Conservation (phyloP, 2,113 vertebrate species). For the Myocastor coypus region DNA sequence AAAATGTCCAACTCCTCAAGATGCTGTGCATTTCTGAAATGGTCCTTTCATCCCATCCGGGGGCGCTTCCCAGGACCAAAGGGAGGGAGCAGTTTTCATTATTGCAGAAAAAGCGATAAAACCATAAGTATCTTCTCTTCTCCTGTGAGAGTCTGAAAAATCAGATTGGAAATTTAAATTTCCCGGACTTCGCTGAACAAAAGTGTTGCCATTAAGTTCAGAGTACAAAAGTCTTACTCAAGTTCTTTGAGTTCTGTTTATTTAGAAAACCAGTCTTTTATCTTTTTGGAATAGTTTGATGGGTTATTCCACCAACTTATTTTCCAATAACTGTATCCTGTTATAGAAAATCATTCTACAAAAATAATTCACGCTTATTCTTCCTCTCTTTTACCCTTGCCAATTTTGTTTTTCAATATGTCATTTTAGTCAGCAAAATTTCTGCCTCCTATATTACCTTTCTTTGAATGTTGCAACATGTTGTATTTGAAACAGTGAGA, state of each 20-base stretch:
- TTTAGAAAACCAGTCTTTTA: conserved; percentile 24
- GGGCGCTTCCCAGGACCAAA: conserved; percentile 89
- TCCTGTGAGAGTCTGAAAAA: conserved; percentile 89
- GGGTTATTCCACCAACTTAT: conserved; percentile 30
- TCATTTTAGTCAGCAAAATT: conserved; percentile 36
- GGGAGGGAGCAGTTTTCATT: conserved; percentile 88
- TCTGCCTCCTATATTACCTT: background rate
- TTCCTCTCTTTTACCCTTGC: background rate
- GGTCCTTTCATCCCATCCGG: conserved; percentile 86
- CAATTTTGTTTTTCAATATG: background rate
- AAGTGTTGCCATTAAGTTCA: conserved; percentile 62
- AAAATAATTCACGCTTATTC: conserved; percentile 40
- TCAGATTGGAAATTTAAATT: conserved; percentile 78
- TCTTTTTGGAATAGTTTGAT: conserved; percentile 7
- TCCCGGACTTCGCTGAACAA: conserved; percentile 70
- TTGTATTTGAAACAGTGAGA: background rate
- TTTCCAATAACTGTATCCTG: background rate
- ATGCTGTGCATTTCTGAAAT: conserved; percentile 88
- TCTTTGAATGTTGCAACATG: background rate
- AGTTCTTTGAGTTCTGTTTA: conserved; percentile 13
- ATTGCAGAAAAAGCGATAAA: conserved; percentile 86
- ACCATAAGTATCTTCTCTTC: conserved; percentile 92
- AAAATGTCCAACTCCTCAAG: conserved; percentile 88
- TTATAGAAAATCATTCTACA: background rate
- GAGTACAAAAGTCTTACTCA: background rate